Percentiles rank a stretch among this genome's conserved stretches.
These are phyloP conservation scores for Esox niger DNA, from an alignment of 2,113 vertebrate genomes.

Conservation along the genomic window DNA sequence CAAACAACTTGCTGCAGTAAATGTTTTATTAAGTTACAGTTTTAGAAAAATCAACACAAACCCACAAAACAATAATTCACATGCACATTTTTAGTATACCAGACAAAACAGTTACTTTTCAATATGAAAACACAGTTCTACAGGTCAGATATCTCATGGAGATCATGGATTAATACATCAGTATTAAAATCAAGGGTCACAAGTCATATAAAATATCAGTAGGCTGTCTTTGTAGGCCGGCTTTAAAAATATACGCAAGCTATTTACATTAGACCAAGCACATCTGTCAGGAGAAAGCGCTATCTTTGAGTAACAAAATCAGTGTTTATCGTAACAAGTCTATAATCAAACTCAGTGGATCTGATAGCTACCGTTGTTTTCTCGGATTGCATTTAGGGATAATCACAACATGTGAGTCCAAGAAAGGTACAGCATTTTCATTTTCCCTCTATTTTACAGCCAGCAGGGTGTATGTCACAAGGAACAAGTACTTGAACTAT, in stretches of 20 bases:
- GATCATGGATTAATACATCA: conserved; percentile 83
- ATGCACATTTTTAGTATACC: conserved; percentile 96
- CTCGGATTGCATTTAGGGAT: conserved; percentile 36
- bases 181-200: conserved; percentile 73
- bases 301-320: conserved; percentile 32
- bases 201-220: conserved; percentile 63
- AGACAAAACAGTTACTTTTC: conserved; percentile 90
- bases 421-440: conserved; percentile 17
- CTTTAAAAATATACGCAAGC: conserved; percentile 71
- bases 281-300: conserved; percentile 30
- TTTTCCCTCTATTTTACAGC: conserved; percentile 19
- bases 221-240: conserved; percentile 60
- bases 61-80: conserved; percentile 76
- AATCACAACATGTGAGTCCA: conserved; percentile 34
- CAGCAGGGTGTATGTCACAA: conserved; percentile 32
- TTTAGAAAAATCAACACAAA: conserved; percentile 79
- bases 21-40: conserved; percentile 78
- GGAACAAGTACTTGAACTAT: conserved; percentile 30
- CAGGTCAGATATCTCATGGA: conserved; percentile 87
- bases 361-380: conserved; percentile 8
- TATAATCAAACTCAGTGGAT: conserved; percentile 10
- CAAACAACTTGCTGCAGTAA: conserved; percentile 54
- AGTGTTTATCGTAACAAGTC: conserved; percentile 31
- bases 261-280: conserved; percentile 67
- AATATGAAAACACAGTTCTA: conserved; percentile 91